Evolutionary conservation across 2,113 vertebrate genomes (phyloP), one percentile per base, ranked within the genome.

Genomic region (Callithrix jacchus): DNA sequence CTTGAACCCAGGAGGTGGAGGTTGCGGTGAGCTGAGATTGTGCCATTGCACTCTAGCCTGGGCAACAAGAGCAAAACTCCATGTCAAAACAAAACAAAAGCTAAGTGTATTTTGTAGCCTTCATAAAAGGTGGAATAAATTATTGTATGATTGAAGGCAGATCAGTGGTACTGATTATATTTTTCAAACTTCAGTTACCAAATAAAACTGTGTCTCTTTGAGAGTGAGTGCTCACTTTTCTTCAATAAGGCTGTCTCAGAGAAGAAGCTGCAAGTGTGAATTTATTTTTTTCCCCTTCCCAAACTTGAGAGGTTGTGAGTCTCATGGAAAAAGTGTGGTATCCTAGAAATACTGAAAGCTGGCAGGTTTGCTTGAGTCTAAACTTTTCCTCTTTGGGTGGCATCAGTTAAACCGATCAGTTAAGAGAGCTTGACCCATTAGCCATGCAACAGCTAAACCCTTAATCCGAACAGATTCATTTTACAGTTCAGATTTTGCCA

Each of bases 401-500:
- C 93, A 97, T 97, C 93, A 54, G 64, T 76, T 95, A 93, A 98
- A 97, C 97, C 96, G 94, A 94, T 97, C 98, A 97, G 96, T 96
- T 97, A 98, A 97, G 97, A 97, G 1, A 94, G 88, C 96, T 87
- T 96, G 94, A 91, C 97, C 79, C 95, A 58, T 97, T 97, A 97
- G 71, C 94, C 92, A 96, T 97, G 98, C 96, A 98, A 97, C 96
- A 95, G 97, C 90, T 93, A 92, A 97, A 97, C 68, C 89, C 95
- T 98, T 98, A 98, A 98, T 98, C 98, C 97, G 74, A 95, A 93
- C 88, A 97, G 94, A 97, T 96, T 95, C 82, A 98, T 97, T 98
- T 98, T 93, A 85, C 85, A 98, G 96, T 95, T 97, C 47, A 94
- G 97, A 96, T 98, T 96, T 97, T 87, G 94, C 81, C 93, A 12